A percentile compares a stretch with the other conserved stretches of the same genome.
Conservation (phyloP, 2,113 vertebrate genomes). For the Butorides virescens region DNA sequence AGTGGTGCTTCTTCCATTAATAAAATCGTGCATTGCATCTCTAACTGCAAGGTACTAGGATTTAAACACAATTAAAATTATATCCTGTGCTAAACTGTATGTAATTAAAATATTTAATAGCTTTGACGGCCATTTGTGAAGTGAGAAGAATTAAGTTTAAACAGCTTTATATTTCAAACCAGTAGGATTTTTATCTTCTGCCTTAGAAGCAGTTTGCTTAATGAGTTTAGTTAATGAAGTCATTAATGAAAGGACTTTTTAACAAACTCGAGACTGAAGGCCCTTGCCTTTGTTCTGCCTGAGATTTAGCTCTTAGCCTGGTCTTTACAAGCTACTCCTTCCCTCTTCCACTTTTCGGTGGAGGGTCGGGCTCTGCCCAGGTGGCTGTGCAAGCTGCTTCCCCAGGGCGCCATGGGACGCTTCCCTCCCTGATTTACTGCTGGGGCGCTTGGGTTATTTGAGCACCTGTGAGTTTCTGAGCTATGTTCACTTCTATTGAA, state of each 20-base stretch:
- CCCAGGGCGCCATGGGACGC: rapidly evolving
- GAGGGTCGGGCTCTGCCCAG: not conserved
- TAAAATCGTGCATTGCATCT: not conserved
- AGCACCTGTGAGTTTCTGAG: not conserved
- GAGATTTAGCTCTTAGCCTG: not conserved
- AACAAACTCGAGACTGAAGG: not conserved
- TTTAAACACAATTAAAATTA: not conserved
- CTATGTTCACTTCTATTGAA: not conserved
- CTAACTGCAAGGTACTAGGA: not conserved
- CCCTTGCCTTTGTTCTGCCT: not conserved
- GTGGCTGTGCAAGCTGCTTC: not conserved
- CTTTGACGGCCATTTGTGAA: not conserved
- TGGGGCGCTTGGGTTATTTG: rapidly evolving
- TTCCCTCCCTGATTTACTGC: not conserved
- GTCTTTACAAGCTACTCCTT: not conserved
- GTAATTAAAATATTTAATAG: not conserved
- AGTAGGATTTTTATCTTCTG: not conserved
- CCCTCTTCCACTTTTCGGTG: not conserved
- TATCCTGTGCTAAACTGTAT: not conserved
- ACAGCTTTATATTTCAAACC: not conserved
- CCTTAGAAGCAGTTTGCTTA: not conserved
- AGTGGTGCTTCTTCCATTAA: not conserved
- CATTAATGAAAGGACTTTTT: not conserved
- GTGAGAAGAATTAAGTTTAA: not conserved
- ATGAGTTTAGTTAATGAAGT: not conserved